Conservation (phyloP, 2,113 vertebrate genomes). For the Clupea harengus region DNA sequence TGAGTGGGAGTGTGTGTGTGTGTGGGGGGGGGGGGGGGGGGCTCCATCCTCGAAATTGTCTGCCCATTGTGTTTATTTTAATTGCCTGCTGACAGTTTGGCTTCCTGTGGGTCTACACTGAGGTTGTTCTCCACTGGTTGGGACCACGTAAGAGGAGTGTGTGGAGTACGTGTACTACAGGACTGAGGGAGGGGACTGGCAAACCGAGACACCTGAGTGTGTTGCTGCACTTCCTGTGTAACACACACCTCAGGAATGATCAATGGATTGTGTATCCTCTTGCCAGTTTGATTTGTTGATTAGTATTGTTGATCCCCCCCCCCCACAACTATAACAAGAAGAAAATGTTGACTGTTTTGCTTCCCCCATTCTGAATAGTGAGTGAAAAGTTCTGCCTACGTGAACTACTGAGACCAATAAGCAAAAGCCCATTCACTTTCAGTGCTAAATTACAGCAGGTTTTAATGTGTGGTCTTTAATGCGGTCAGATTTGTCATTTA, state of each 20-base stretch:
- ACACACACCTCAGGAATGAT: background rate
- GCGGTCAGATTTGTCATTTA: background rate
- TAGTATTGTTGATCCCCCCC: too few species aligned
- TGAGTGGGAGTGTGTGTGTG: background rate
- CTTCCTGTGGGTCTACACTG: background rate
- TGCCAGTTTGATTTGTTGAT: too few species aligned
- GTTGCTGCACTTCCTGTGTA: background rate
- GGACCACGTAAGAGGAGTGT: background rate
- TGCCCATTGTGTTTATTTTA: background rate
- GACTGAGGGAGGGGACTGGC: background rate
- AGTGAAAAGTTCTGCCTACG: too few species aligned
- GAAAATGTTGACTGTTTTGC: too few species aligned
- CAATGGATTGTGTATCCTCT: too few species aligned
- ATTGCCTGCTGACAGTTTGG: slow-evolving; percentile 11
- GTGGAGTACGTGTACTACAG: background rate
- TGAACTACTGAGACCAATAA: too few species aligned
- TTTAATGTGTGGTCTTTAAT: background rate
- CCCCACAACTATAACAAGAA: too few species aligned
- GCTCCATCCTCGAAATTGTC: background rate
- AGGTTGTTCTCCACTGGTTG: background rate
- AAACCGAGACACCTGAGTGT: background rate
- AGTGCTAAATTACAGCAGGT: background rate
- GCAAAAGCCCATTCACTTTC: background rate
- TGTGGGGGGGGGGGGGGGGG: too few species aligned
- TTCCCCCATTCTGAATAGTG: too few species aligned